phyloP scores from a whole-genome alignment of 2,888 invertebrate species.

The Torymus texanus region DNA sequence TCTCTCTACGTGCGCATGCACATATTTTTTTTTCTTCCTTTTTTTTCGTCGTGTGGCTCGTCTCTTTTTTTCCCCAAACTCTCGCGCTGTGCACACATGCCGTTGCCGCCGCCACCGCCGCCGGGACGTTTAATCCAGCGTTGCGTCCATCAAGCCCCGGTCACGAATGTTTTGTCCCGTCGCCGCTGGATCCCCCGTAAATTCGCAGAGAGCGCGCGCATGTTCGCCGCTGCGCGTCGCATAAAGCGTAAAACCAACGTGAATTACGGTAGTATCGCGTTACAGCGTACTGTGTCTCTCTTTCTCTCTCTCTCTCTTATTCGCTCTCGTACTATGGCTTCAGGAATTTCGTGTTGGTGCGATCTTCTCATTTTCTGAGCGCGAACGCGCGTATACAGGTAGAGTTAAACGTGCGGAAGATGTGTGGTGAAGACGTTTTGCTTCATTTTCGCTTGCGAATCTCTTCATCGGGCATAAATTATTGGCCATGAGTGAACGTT shows the following conservation, averaged over 20 bases:
- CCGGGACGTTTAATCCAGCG: slow-evolving; percentile 71
- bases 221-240: slow-evolving; percentile 73
- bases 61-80: slow-evolving; percentile 45
- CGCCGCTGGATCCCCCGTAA: slow-evolving; percentile 70
- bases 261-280: slow-evolving; percentile 75
- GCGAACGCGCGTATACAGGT: not conserved
- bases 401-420: not conserved
- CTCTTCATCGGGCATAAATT: slow-evolving; percentile 53
- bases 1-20: slow-evolving; percentile 49
- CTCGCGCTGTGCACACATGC: slow-evolving; percentile 4
- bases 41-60: slow-evolving; percentile 7
- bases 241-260: slow-evolving; percentile 74
- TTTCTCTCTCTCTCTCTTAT: not conserved
- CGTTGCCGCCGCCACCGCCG: not conserved
- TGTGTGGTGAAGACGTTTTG: slow-evolving; percentile 9
- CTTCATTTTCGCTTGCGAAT: slow-evolving; percentile 38
- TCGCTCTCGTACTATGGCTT: not conserved
- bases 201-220: slow-evolving; percentile 69
- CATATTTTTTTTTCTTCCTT: slow-evolving; percentile 44
- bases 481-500: slow-evolving; percentile 20
- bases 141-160: slow-evolving; percentile 72
- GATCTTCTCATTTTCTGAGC: slow-evolving; percentile 29
- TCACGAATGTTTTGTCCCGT: slow-evolving; percentile 72
- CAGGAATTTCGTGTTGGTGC: slow-evolving; percentile 27
- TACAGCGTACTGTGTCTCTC: slow-evolving; percentile 65